Evolutionary conservation across 2,888 invertebrate species (phyloP).

Genomic region (Mamestra brassicae): DNA sequence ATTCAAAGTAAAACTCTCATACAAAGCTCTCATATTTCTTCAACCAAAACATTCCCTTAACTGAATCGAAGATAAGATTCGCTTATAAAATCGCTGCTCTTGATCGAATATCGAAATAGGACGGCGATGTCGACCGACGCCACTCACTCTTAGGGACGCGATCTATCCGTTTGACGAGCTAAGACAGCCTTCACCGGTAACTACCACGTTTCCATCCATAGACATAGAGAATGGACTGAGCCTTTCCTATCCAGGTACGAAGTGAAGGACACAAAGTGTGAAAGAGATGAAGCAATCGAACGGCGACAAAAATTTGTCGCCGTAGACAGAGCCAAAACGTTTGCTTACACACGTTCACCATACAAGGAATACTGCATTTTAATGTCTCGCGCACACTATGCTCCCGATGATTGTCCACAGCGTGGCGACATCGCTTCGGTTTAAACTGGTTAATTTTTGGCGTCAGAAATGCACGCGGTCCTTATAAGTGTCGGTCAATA

Average conservation of each 20-base stretch:
- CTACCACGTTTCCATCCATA: constrained; percentile 51
- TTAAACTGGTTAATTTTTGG: too few species aligned
- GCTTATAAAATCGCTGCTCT: constrained; percentile 31
- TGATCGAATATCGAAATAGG: constrained; percentile 59
- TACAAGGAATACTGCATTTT: background rate
- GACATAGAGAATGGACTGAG: background rate
- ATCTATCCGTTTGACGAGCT: constrained; percentile 70
- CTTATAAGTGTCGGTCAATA: too few species aligned
- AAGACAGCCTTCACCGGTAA: constrained; percentile 66
- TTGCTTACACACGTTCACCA: too few species aligned
- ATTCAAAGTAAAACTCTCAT: too few species aligned
- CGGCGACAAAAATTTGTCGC: too few species aligned
- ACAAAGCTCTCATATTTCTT: background rate
- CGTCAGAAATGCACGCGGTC: too few species aligned
- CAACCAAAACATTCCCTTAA: constrained; percentile 1
- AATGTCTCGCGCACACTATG: background rate
- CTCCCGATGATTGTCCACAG: too few species aligned
- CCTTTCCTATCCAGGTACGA: background rate
- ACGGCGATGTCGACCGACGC: constrained; percentile 53
- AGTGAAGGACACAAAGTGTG: background rate
- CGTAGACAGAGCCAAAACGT: too few species aligned
- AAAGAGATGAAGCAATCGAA: background rate
- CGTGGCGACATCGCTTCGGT: too few species aligned
- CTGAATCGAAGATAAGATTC: background rate
- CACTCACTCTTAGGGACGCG: constrained; percentile 62